Conservation (phyloP, 2,888 invertebrate species). For the Phyto melanocephala region DNA sequence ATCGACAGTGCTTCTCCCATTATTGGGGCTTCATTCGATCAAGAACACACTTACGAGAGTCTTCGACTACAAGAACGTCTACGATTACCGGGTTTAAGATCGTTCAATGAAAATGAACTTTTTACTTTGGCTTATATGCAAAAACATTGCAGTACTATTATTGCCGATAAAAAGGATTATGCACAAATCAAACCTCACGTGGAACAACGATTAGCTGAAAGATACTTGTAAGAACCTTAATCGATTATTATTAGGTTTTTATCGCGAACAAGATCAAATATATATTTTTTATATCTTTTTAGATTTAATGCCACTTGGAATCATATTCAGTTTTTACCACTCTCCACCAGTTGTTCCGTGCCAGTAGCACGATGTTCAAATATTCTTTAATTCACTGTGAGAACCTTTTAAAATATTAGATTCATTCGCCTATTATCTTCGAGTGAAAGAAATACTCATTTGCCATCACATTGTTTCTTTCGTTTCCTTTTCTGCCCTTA, state of each 20-base stretch:
- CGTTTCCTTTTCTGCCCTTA: neutral
- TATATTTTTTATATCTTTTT: conserved; percentile 25
- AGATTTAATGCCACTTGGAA: conserved; percentile 78
- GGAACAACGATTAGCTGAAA: conserved; percentile 75
- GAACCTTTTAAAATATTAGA: neutral
- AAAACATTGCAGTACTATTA: conserved; percentile 77
- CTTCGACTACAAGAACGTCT: conserved; percentile 72
- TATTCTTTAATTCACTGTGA: conserved; percentile 69
- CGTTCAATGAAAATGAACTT: conserved; percentile 76
- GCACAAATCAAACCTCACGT: conserved; percentile 77
- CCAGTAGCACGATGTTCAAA: conserved; percentile 73
- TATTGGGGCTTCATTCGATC: conserved; percentile 74
- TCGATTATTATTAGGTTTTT: conserved; percentile 6
- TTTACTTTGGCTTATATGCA: conserved; percentile 77
- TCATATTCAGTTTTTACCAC: conserved; percentile 76
- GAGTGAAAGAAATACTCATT: conserved; percentile 1
- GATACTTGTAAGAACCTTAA: conserved; percentile 73
- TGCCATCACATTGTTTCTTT: conserved; percentile 1
- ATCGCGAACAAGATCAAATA: neutral
- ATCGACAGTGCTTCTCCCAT: conserved; percentile 74
- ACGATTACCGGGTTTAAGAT: conserved; percentile 75
- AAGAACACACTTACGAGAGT: conserved; percentile 73
- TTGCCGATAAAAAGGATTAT: conserved; percentile 75
- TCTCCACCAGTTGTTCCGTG: conserved; percentile 74
- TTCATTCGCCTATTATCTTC: neutral